Percentiles rank a stretch among this genome's conserved stretches.
Evolutionary conservation across 2,888 invertebrate genomes (phyloP).

Genomic region (Eupithecia abbreviata): DNA sequence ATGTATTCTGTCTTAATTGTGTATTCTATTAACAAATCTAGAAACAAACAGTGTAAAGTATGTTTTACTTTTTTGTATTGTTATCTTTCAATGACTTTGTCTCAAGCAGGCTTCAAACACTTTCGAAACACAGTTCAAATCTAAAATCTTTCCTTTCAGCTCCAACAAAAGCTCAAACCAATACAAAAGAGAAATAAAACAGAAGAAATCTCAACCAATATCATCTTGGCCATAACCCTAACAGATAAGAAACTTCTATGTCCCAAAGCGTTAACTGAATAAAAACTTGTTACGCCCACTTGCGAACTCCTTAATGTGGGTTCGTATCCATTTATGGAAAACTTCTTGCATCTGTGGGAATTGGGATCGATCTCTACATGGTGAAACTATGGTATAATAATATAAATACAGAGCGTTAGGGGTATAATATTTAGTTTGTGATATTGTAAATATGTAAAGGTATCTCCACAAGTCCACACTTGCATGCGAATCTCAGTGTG

Average conservation of each 20-base stretch:
- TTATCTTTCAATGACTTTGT: background rate
- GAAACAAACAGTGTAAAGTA: too few species aligned
- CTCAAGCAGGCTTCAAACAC: background rate
- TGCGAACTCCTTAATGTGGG: constrained; percentile 46
- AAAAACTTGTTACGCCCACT: constrained; percentile 45
- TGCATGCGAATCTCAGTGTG: background rate
- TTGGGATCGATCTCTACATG: constrained; percentile 55
- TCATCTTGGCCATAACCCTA: constrained; percentile 37
- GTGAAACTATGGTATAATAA: background rate
- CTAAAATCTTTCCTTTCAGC: background rate
- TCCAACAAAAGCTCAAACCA: constrained; percentile 8
- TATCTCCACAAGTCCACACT: background rate
- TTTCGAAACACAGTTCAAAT: background rate
- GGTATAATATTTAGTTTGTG: background rate
- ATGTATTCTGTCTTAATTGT: too few species aligned
- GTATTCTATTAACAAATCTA: too few species aligned
- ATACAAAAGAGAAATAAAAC: constrained; percentile 21
- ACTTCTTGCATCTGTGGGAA: constrained; percentile 41
- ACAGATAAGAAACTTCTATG: constrained; percentile 42
- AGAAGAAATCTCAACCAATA: constrained; percentile 38
- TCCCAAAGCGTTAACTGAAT: constrained; percentile 47
- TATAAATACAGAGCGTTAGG: background rate
- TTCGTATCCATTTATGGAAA: constrained; percentile 50
- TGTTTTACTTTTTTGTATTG: background rate
- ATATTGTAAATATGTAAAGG: background rate